phyloP scores from a whole-genome alignment of 2,888 invertebrate species.

The Acleris holmiana region DNA sequence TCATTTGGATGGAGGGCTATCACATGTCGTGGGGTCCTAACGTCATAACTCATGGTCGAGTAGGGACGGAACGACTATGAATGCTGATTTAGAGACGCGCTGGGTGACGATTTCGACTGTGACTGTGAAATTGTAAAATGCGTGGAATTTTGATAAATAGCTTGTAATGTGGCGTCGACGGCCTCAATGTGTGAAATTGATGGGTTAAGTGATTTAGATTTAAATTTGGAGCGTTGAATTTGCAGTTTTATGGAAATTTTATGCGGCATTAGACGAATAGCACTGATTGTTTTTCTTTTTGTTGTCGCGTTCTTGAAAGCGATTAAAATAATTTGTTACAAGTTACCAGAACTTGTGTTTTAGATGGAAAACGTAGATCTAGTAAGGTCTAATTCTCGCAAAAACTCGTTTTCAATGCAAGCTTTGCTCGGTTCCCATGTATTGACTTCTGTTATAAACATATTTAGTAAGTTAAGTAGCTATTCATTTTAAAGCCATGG shows the following conservation, averaged over 20 bases:
- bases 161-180: constrained; percentile 9
- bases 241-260: background rate
- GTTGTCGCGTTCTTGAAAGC: too few species aligned
- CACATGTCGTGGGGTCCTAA: constrained; percentile 61
- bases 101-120: constrained; percentile 56
- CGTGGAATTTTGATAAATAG: constrained; percentile 52
- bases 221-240: constrained; percentile 6
- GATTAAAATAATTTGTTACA: too few species aligned
- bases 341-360: too few species aligned
- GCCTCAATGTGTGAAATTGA: constrained; percentile 34
- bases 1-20: constrained; percentile 76
- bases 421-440: too few species aligned
- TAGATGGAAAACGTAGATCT: too few species aligned
- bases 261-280: background rate
- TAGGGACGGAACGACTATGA: constrained; percentile 67
- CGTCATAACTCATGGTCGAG: constrained; percentile 77
- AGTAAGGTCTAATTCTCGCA: too few species aligned
- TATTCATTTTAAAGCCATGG: too few species aligned
- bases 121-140: constrained; percentile 69
- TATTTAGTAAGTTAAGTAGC: too few species aligned
- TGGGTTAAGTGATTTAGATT: constrained; percentile 20
- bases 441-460: too few species aligned
- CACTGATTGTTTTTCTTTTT: too few species aligned
- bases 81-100: constrained; percentile 69
- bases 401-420: too few species aligned